These are phyloP conservation scores for Valencia hispanica DNA, from an alignment of 2,797 vertebrate species.

Conservation along the genomic window DNA sequence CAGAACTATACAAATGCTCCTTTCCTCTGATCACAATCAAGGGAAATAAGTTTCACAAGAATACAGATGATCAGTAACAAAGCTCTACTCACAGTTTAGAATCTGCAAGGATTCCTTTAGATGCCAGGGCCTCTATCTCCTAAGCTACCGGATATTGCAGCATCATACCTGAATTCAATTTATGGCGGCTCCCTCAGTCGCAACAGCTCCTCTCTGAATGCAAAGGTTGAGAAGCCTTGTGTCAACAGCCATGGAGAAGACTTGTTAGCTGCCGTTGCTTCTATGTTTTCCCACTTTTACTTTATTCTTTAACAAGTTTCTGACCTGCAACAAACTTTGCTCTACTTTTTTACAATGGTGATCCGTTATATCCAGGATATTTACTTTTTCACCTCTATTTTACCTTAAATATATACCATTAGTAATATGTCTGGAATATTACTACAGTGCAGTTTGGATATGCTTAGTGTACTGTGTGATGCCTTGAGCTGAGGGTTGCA, in stretches of 20 bases:
- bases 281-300: slow-evolving; percentile 15
- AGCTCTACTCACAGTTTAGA: slow-evolving; percentile 31
- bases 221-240: slow-evolving; percentile 37
- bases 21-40: slow-evolving; percentile 23
- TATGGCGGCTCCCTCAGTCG: slow-evolving; percentile 31
- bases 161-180: slow-evolving; percentile 60
- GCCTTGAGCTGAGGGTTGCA: slow-evolving; percentile 31
- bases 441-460: slow-evolving; percentile 20
- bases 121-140: slow-evolving; percentile 54
- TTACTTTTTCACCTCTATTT: background rate
- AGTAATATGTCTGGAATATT: background rate
- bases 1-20: slow-evolving; percentile 10
- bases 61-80: slow-evolving; percentile 31
- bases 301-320: slow-evolving; percentile 28
- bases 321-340: slow-evolving; percentile 30
- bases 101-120: slow-evolving; percentile 50
- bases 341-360: slow-evolving; percentile 14
- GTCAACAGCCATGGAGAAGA: slow-evolving; percentile 45
- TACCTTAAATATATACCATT: background rate
- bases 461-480: slow-evolving; percentile 14
- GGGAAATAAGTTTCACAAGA: slow-evolving; percentile 36
- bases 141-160: slow-evolving; percentile 67
- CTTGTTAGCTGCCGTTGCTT: slow-evolving; percentile 23
- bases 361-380: background rate
- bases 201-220: slow-evolving; percentile 34